Evolutionary conservation across 1,140 invertebrate species (phyloP).

Genomic region (Sarcophaga peregrina): DNA sequence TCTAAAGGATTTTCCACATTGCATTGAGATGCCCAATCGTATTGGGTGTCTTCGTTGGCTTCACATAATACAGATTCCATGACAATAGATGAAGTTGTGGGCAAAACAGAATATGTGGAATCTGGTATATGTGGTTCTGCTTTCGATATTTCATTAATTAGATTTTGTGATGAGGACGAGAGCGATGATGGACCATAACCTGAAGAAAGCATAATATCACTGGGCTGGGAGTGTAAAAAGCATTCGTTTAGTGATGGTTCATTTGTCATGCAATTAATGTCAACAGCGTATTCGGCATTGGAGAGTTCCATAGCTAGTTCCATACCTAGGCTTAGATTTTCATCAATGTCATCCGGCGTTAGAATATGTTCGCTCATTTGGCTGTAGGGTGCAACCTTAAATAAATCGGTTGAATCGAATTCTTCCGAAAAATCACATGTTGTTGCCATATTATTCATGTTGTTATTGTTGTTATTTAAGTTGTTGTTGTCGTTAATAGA

Average conservation of each 20-base stretch:
- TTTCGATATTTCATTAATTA: not conserved
- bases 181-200: not conserved
- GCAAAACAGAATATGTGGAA: not conserved
- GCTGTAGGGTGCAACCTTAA: not conserved
- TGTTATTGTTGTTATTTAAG: constrained; percentile 41
- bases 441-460: constrained; percentile 22
- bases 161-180: not conserved
- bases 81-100: not conserved
- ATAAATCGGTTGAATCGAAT: no score
- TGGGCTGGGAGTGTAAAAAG: not conserved
- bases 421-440: no score
- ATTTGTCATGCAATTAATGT: constrained; percentile 15
- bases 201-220: not conserved
- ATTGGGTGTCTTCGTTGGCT: not conserved
- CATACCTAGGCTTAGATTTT: not conserved
- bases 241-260: not conserved
- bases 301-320: not conserved
- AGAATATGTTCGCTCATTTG: not conserved
- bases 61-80: not conserved
- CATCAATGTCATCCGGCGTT: not conserved
- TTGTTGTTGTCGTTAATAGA: not conserved
- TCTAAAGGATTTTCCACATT: not conserved
- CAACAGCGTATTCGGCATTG: constrained; percentile 33
- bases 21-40: not conserved
- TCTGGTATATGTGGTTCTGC: not conserved